A percentile compares a stretch with the other conserved stretches of the same genome.
Conservation (phyloP, 2,113 vertebrate genomes). For the Zapus hudsonius region DNA sequence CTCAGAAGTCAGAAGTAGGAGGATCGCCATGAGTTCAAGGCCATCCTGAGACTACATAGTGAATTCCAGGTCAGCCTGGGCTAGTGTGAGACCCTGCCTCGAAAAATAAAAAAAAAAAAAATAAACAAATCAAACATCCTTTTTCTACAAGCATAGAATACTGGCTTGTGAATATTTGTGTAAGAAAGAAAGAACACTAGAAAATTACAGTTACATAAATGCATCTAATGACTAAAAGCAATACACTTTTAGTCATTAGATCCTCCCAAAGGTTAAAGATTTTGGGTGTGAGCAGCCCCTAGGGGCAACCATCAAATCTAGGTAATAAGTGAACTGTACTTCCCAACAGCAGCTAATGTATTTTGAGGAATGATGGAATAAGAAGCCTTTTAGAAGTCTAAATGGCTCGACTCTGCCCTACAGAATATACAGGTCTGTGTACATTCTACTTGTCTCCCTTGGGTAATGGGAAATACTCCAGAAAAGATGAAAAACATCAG, state of each 20-base stretch:
- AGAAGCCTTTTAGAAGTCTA: conserved; percentile 37
- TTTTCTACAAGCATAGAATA: not conserved
- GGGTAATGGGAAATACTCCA: conserved; percentile 2
- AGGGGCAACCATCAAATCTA: not conserved
- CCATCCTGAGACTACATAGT: too few relatives aligned
- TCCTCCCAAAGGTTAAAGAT: not conserved
- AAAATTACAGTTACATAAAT: not conserved
- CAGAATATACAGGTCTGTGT: not conserved
- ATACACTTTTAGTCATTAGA: not conserved
- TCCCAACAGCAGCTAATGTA: conserved; percentile 14
- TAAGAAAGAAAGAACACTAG: not conserved
- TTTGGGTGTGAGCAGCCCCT: not conserved
- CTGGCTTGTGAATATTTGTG: not conserved
- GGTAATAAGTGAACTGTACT: not conserved
- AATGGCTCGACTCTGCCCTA: not conserved
- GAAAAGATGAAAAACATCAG: not conserved
- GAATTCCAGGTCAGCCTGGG: too few relatives aligned
- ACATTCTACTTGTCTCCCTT: conserved; percentile 9
- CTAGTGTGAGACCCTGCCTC: too few relatives aligned
- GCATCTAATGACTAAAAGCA: conserved; percentile 14
- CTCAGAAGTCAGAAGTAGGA: too few relatives aligned
- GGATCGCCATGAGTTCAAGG: too few relatives aligned
- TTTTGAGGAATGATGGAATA: not conserved
- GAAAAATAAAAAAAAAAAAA: too few relatives aligned
- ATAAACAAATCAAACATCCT: too few relatives aligned